These are phyloP conservation scores for Elephas maximus DNA, from an alignment of 2,113 vertebrate species.

Conservation along the genomic window DNA sequence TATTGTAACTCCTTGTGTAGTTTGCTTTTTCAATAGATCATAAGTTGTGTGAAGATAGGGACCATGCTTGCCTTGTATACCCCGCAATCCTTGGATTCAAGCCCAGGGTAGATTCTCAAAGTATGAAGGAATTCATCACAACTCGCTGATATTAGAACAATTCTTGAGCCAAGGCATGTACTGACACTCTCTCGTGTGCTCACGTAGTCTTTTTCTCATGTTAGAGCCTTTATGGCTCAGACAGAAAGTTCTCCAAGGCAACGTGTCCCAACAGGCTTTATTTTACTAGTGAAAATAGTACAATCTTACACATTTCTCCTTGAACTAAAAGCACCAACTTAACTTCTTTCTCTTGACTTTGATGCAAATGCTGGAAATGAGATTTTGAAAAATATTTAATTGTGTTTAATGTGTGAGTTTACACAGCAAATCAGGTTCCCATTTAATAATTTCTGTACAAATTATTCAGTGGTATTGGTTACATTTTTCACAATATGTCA, in stretches of 20 bases:
- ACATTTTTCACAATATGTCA: neutral
- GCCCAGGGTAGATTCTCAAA: neutral
- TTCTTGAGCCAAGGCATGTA: neutral
- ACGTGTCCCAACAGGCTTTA: constrained; percentile 11
- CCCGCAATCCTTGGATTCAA: constrained; percentile 16
- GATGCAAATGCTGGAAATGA: constrained; percentile 20
- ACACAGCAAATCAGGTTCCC: neutral
- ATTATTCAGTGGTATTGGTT: neutral
- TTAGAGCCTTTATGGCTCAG: neutral
- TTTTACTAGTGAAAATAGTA: constrained; percentile 53
- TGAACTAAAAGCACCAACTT: constrained; percentile 46
- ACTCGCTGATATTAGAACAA: constrained; percentile 19
- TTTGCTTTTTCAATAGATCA: neutral
- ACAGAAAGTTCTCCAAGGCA: constrained; percentile 20
- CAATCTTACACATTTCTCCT: constrained; percentile 56
- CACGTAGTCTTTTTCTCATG: neutral
- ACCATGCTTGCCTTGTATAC: neutral
- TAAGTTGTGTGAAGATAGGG: neutral
- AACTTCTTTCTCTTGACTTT: constrained; percentile 57
- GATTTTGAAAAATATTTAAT: neutral
- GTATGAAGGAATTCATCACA: constrained; percentile 45
- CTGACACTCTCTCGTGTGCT: neutral
- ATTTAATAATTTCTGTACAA: neutral
- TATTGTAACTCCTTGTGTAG: neutral
- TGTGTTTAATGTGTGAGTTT: neutral